Evolutionary conservation across 1,140 invertebrate genomes (phyloP).

Genomic region (Eufriesea mexicana): DNA sequence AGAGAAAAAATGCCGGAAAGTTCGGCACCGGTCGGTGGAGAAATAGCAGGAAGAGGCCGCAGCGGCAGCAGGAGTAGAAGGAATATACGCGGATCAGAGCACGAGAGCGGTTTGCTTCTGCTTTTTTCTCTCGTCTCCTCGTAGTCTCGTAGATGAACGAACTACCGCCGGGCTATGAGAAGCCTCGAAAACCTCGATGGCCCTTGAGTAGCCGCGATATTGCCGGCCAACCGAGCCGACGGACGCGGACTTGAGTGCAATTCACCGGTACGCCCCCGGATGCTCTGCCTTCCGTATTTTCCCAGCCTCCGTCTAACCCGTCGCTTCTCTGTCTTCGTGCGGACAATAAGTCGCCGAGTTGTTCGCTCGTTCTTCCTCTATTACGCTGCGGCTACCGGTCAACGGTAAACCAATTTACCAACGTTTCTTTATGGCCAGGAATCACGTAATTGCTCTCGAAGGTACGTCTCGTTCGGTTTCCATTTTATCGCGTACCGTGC

Average conservation of each 20-base stretch:
- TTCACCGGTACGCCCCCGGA: constrained; percentile 70
- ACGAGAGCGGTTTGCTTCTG: constrained; percentile 50
- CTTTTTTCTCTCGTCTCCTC: constrained; percentile 71
- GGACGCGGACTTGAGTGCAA: constrained; percentile 80
- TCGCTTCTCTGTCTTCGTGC: constrained; percentile 61
- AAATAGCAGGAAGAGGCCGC: constrained; percentile 39
- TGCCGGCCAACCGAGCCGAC: constrained; percentile 74
- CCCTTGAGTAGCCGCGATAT: constrained; percentile 82
- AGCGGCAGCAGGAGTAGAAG: constrained; percentile 57
- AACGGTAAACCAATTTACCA: neutral
- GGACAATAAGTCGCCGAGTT: constrained; percentile 13
- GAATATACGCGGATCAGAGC: constrained; percentile 67
- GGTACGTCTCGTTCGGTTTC: neutral
- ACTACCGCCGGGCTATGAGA: constrained; percentile 74
- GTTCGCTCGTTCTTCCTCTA: neutral
- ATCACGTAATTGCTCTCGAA: neutral
- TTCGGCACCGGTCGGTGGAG: constrained; percentile 27
- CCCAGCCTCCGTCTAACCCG: constrained; percentile 67
- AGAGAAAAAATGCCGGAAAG: constrained; percentile 43
- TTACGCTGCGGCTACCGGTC: neutral
- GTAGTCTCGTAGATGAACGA: constrained; percentile 71
- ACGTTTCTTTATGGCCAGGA: neutral
- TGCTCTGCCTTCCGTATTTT: constrained; percentile 68
- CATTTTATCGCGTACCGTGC: neutral
- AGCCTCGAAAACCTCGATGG: constrained; percentile 78